Evolutionary conservation across 2,113 vertebrate genomes (phyloP).

Genomic region (Lycaon pictus): DNA sequence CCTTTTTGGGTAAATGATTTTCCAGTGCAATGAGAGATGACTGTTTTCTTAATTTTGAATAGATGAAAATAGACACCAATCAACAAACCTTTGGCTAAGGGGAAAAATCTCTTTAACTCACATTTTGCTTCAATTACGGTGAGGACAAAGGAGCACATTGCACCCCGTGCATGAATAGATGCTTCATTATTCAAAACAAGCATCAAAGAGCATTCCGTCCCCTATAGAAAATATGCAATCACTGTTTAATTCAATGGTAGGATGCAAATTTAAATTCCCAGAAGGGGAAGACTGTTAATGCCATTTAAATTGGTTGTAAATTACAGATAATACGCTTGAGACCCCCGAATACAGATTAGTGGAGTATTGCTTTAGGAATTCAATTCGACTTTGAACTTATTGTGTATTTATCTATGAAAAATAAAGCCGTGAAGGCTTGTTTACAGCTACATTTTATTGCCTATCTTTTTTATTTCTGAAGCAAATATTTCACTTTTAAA

Average conservation of each 20-base stretch:
- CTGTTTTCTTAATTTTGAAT: conserved; percentile 87
- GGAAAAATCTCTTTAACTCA: conserved; percentile 88
- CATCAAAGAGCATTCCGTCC: conserved; percentile 87
- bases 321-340: conserved; percentile 91
- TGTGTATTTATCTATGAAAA: conserved; percentile 86
- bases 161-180: conserved; percentile 87
- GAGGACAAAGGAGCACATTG: conserved; percentile 88
- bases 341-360: conserved; percentile 90
- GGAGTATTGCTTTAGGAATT: conserved; percentile 87
- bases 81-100: conserved; percentile 86
- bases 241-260: conserved; percentile 91
- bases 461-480: conserved; percentile 65
- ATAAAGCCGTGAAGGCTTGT: conserved; percentile 83
- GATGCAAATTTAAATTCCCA: conserved; percentile 92
- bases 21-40: conserved; percentile 85
- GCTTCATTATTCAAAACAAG: conserved; percentile 91
- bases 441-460: conserved; percentile 83
- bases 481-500: conserved; percentile 83
- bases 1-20: conserved; percentile 85
- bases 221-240: conserved; percentile 91
- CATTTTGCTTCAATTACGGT: conserved; percentile 88
- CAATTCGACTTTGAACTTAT: conserved; percentile 85
- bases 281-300: conserved; percentile 90
- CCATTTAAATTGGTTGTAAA: conserved; percentile 93
- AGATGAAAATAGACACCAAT: conserved; percentile 88